Evolutionary conservation across 2,888 invertebrate species (phyloP), one percentile per base, ranked within the genome.

Genomic region (Eupithecia vulgata): DNA sequence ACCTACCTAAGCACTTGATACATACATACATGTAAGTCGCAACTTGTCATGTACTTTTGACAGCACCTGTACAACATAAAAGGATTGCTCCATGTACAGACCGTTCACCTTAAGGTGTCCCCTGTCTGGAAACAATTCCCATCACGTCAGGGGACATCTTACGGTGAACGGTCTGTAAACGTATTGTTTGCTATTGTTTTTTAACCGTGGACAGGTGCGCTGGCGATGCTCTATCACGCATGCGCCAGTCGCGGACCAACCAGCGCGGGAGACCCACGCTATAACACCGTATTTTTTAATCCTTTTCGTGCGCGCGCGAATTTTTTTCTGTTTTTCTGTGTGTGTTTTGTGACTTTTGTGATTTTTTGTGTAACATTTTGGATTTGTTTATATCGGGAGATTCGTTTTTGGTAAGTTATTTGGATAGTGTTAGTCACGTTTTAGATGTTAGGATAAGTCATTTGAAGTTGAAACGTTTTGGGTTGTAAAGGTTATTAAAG

Each of bases 181-280:
- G 84, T 87, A 86, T 83, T 89, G 88, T 91, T 91, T 89, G 89
- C 91, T 91, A 92, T 93, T 91, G 91, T 92, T 91, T 92, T 90
- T 91, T 87, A 45, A 80, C 15, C 45, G 37, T 80, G 80, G 80
- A 89, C 92, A 92, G 92, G 92, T 92, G 92, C 84, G 86, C 84
- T 80, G 83, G 83, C 83, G 84, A 70, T 76, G 74, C 71, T 72
- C 70, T 30, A 40, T 75, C 45, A 78, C 83, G 81, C 83, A 79
- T 81, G 82, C 83, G 87, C 86, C 92, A 93, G 93, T 93, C 90
- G 82, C 85, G 82, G 82, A 70, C 76, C 74, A 85, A 82, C 88
- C 78, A 87, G 92, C 91, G 93, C 89, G 73, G 76, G 90, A 89
- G 89, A 82, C 82, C 84, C 83, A 37, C 8, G 85, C 66, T 45